Base-by-base conservation (phyloP, 2,888 invertebrate species). In the Parnassius mnemosyne region DNA sequence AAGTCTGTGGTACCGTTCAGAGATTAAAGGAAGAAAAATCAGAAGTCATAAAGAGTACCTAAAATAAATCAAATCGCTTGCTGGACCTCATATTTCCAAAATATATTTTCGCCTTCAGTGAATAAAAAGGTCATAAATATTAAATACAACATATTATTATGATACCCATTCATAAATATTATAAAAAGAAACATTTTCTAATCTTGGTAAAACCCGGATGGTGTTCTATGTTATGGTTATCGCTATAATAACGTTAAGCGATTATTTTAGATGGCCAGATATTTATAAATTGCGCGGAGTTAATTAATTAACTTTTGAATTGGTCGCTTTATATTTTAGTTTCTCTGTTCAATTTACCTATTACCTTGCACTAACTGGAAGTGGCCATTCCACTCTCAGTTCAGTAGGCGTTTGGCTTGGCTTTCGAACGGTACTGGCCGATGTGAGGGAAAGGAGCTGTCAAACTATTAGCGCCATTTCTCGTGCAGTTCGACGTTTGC, bases 391-490 rank as follows among this genome's bases (percentile, higher is more conserved):
- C 68, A 66, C 72, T 70, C 78, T 77, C 87, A 89, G 46, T 46
- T 34, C 46, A 49, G 88, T 89, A 78, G 70, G 78, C 83, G 87
- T 84, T 85, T 84, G 87, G 84, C 89, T 85, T 84, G 87, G 84
- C 89, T 89, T 87, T 89, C 89, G 83, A 85, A 84, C 84, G 83
- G 65, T 78, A 70, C 76, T 73, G 78, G 69, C 74, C 71, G 77
- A 72, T 73, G 80, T 76, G 75, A 77, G 83, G 76, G 73, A 73
- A 69, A 75, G 58, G 46, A 54, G 69, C 66, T 61, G 64, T 67
- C 65, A 65, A 65, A 66, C 66, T 55, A 57, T 60, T 66, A 64
- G 61, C 71, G 69, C 71, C 71, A 68, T 71, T 75, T 69, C 69
- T 72, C 73, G 72, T 68, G 70, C 75, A 70, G 68, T 68, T 66